Evolutionary conservation across 2,113 vertebrate species (phyloP), one percentile per base, ranked within the genome.

Genomic region (Symphodus melops): DNA sequence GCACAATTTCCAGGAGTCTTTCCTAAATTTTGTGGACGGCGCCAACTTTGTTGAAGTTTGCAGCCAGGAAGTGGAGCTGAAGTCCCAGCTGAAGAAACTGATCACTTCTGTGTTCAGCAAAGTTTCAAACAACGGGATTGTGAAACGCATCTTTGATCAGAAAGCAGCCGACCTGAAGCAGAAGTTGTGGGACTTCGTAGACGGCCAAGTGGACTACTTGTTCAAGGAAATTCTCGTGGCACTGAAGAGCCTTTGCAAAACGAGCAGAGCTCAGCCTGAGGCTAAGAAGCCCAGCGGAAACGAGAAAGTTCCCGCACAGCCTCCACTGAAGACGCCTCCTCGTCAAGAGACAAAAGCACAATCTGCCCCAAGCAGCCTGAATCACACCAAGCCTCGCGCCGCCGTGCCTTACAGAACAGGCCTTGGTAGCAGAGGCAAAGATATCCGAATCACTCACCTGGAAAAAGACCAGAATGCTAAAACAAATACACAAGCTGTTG

Each of bases 111-210:
- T 96, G 57, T 94, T 97, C 69, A 92, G 88, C 68, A 96, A 96
- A 91, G 80, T 98, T 33, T 94, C 95, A 52, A 95, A 96, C 72
- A 97, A 98, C 71, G 95, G 96, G 4, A 95, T 96, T 70, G 96
- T 99, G 41, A 96, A 97, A 68, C 95, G 95, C 71, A 96, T 99
- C 58, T 98, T 99, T 94, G 94, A 98, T 55, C 96, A 97, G 56
- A 96, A 96, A 44, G 92, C 96, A 1, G 92, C 92, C 37, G 95
- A 98, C 86, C 94, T 98, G 88, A 99, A 99, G 87, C 96, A 96
- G 51, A 97, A 97, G 80, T 64, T 98, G 60, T 99, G 97, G 97
- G 96, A 96, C 64, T 98, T 98, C 93, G 96, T 99, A 9, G 96
- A 98, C 65, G 94, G 94, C 5, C 96, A 98, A 72, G 94, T 99